phyloP scores from a whole-genome alignment of 2,113 vertebrate species.

The Steatornis caripensis region DNA sequence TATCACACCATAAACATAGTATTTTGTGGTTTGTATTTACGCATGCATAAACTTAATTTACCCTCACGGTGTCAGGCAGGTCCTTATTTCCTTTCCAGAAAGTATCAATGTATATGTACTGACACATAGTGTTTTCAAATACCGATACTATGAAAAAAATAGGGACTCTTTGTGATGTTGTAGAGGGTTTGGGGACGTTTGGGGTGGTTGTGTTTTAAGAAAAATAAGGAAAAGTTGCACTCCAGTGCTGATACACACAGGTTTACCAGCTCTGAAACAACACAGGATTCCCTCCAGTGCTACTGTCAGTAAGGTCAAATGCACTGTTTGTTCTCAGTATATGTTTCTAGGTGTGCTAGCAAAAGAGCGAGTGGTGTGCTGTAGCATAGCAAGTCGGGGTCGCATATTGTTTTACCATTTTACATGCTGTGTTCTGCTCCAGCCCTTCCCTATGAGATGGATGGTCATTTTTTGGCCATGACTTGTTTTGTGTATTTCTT shows the following conservation, averaged over 20 bases:
- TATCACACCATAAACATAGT: not conserved
- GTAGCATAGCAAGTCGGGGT: not conserved
- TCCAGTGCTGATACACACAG: not conserved
- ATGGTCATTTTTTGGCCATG: not conserved
- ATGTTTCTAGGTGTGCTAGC: not conserved
- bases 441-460: not conserved
- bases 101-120: not conserved
- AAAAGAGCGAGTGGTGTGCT: conserved; percentile 12
- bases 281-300: not conserved
- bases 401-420: not conserved
- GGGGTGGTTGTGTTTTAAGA: not conserved
- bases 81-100: not conserved
- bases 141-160: not conserved
- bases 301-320: conserved; percentile 36
- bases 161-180: not conserved
- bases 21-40: conserved; percentile 9
- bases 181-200: not conserved
- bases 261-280: not conserved
- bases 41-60: conserved; percentile 1
- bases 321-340: conserved; percentile 9
- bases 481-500: not conserved
- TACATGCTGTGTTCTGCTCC: not conserved
- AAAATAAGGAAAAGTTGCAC: not conserved
- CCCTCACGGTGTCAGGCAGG: not conserved
- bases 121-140: not conserved